These are phyloP conservation scores for Pristionchus exspectatus DNA, from an alignment of 2,888 invertebrate genomes.

Conservation along the genomic window DNA sequence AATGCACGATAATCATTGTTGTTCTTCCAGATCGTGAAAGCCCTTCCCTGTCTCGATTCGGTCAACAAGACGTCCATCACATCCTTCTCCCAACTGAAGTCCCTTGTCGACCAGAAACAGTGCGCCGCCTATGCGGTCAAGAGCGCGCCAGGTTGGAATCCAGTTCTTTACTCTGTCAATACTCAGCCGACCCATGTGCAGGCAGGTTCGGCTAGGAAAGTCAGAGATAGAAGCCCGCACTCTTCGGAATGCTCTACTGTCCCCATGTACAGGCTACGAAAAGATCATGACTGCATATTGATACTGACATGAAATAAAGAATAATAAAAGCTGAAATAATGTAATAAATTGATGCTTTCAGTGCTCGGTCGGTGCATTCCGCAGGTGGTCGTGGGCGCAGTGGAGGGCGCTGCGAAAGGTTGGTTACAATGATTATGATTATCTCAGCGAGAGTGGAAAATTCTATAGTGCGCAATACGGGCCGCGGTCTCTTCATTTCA, in stretches of 20 bases:
- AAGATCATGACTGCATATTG: not conserved
- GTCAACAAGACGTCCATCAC: slow-evolving; percentile 67
- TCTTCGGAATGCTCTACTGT: not conserved
- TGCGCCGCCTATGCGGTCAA: slow-evolving; percentile 75
- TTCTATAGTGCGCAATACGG: no score
- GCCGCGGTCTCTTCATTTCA: no score
- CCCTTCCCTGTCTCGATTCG: slow-evolving; percentile 68
- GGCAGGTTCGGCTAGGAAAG: not conserved
- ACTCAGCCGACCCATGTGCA: not conserved
- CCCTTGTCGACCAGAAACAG: slow-evolving; percentile 64
- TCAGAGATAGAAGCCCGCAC: not conserved
- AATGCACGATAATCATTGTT: no score
- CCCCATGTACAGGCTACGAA: no score
- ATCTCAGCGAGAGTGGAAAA: no score
- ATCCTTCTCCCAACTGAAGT: slow-evolving; percentile 64
- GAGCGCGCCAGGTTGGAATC: slow-evolving; percentile 69
- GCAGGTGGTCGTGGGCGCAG: slow-evolving; percentile 69
- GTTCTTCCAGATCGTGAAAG: slow-evolving; percentile 58
- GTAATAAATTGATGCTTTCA: slow-evolving; percentile 56
- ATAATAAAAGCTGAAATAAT: no score
- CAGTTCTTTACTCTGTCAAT: not conserved
- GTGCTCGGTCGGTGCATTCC: slow-evolving; percentile 76
- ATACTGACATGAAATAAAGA: not conserved
- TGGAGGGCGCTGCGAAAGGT: slow-evolving; percentile 60
- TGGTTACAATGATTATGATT: no score